phyloP scores from a whole-genome alignment of 2,113 vertebrate genomes.

The Mustelus asterias region DNA sequence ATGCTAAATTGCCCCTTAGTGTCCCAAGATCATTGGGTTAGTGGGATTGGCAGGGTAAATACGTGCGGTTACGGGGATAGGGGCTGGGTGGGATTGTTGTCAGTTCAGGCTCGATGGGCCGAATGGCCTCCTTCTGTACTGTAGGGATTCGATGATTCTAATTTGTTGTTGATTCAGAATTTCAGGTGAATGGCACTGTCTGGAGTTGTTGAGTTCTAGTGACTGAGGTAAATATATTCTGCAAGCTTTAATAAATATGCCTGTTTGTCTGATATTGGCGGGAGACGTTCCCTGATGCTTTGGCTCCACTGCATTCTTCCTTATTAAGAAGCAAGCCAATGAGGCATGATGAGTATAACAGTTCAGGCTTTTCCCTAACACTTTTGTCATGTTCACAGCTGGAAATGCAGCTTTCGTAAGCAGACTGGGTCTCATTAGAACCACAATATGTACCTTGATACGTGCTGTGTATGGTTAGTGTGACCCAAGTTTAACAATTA shows the following conservation, averaged over 20 bases:
- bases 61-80: too few relatives aligned
- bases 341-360: background rate
- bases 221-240: background rate
- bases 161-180: background rate
- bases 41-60: too few relatives aligned
- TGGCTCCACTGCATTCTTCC: background rate
- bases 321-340: background rate
- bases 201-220: background rate
- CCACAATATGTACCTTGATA: background rate
- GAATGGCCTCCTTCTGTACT: too few relatives aligned
- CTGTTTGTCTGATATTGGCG: background rate
- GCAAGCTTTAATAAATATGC: background rate
- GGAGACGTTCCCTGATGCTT: background rate
- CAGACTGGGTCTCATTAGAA: background rate
- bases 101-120: too few relatives aligned
- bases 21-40: too few relatives aligned
- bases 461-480: background rate
- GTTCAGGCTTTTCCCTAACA: background rate
- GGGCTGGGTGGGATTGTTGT: too few relatives aligned
- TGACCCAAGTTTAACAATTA: slow-evolving; percentile 9
- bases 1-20: too few relatives aligned
- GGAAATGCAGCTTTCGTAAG: background rate
- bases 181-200: background rate
- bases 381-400: background rate
- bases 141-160: too few relatives aligned